Evolutionary conservation across 2,113 vertebrate species (phyloP).

Genomic region (Ochotona princeps): DNA sequence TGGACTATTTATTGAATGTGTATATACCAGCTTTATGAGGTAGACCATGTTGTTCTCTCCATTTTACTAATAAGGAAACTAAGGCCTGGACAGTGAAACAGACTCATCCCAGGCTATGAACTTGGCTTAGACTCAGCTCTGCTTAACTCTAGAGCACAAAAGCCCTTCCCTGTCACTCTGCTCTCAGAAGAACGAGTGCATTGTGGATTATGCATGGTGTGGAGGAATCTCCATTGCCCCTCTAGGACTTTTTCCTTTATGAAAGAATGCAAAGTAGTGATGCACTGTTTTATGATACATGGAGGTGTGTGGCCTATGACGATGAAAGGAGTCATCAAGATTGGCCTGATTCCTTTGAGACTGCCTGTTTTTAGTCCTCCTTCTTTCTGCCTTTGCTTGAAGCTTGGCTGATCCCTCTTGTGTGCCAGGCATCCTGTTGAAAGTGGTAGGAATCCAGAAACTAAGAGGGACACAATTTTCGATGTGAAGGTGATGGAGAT

Average conservation of each 20-base stretch:
- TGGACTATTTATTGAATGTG: not conserved
- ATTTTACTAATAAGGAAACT: not conserved
- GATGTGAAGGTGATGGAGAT: not conserved
- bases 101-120: constrained; percentile 12
- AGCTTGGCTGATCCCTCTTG: constrained; percentile 32
- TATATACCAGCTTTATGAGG: not conserved
- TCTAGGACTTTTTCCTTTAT: not conserved
- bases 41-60: not conserved
- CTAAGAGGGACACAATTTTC: not conserved
- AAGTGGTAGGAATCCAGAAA: constrained; percentile 26
- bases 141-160: not conserved
- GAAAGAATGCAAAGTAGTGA: not conserved
- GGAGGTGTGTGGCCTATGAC: not conserved
- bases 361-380: not conserved
- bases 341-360: constrained; percentile 1
- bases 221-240: not conserved
- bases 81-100: not conserved
- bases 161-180: not conserved
- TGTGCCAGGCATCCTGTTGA: not conserved
- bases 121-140: constrained; percentile 23
- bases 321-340: constrained; percentile 27
- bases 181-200: not conserved
- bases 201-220: not conserved
- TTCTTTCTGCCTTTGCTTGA: not conserved
- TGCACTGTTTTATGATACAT: not conserved